These are phyloP conservation scores for Folsomia manolachei DNA, from an alignment of 2,888 invertebrate genomes.

Conservation along the genomic window DNA sequence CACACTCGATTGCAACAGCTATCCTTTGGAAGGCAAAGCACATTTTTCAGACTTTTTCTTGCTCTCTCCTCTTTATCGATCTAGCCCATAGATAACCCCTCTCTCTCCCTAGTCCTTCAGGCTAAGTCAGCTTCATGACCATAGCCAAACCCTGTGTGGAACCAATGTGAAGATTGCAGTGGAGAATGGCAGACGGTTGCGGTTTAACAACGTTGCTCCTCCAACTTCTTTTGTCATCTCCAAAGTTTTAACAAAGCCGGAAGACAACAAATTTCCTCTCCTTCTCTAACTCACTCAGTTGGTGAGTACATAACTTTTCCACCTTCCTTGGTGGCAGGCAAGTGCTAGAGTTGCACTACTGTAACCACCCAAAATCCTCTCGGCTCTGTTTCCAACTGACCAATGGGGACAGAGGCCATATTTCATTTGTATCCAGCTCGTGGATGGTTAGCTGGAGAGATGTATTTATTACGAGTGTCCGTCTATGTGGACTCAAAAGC, in stretches of 20 bases:
- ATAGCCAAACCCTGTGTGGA: neutral
- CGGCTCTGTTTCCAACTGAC: too few species aligned
- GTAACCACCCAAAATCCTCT: too few species aligned
- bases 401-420: too few species aligned
- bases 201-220: neutral
- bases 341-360: too few species aligned
- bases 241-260: neutral
- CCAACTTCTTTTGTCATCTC: neutral
- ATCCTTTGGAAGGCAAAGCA: constrained; percentile 18
- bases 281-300: neutral
- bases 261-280: neutral
- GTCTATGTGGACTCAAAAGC: too few species aligned
- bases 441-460: too few species aligned
- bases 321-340: too few species aligned
- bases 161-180: neutral
- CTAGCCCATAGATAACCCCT: constrained; percentile 48
- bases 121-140: neutral
- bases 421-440: too few species aligned
- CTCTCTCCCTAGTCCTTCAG: neutral
- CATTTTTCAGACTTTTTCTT: constrained; percentile 25
- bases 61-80: constrained; percentile 51
- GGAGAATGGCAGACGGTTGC: neutral
- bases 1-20: constrained; percentile 35
- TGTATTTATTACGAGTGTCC: too few species aligned
- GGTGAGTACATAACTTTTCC: too few species aligned